Evolutionary conservation across 1,140 invertebrate genomes (phyloP).

Genomic region (Globodera rostochiensis): DNA sequence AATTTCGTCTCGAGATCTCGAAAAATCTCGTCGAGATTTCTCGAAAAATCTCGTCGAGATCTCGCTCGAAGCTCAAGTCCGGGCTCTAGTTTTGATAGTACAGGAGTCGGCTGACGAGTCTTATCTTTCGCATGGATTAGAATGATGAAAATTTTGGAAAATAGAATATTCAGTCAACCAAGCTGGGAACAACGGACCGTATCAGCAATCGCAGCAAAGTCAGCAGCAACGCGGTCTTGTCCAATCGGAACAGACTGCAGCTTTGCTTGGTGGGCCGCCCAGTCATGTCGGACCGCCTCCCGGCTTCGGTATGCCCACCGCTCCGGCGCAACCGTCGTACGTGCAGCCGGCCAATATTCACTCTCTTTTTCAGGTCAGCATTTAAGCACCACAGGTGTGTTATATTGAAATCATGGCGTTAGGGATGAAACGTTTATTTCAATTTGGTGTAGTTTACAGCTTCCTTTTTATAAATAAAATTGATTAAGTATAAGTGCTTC

Average conservation of each 20-base stretch:
- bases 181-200: slow-evolving; percentile 8
- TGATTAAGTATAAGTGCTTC: too few relatives aligned
- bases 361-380: slow-evolving; percentile 13
- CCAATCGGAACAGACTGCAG: slow-evolving; percentile 3
- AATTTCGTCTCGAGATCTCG: too few relatives aligned
- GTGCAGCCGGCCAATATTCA: slow-evolving; percentile 27
- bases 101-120: too few relatives aligned
- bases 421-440: too few relatives aligned
- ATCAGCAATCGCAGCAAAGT: slow-evolving; percentile 12
- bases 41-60: too few relatives aligned
- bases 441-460: too few relatives aligned
- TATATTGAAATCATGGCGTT: not conserved
- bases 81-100: too few relatives aligned
- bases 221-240: not conserved
- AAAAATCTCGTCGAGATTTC: too few relatives aligned
- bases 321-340: slow-evolving; percentile 21
- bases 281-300: slow-evolving; percentile 26
- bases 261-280: slow-evolving; percentile 12
- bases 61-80: too few relatives aligned
- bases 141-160: too few relatives aligned
- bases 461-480: too few relatives aligned
- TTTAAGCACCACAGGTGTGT: not conserved
- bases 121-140: not conserved
- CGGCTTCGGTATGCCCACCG: slow-evolving; percentile 27
- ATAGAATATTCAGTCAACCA: not conserved